Conservation (phyloP, 2,797 vertebrate species). For the Melanotaenia boesemani region DNA sequence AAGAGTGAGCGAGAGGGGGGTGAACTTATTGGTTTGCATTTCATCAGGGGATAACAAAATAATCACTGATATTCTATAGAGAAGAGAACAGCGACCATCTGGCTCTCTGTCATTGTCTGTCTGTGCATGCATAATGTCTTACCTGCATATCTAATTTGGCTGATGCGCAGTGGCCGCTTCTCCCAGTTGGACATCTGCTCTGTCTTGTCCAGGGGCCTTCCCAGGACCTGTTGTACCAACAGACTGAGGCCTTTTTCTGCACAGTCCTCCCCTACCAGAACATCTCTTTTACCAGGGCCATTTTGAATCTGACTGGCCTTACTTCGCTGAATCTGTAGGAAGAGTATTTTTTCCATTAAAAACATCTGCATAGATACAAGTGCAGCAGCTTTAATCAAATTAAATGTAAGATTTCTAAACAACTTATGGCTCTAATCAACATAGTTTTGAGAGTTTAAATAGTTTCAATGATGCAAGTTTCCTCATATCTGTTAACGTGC, state of each 20-base stretch:
- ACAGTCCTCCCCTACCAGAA: constrained; percentile 72
- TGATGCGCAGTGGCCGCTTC: constrained; percentile 85
- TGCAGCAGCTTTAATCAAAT: background rate
- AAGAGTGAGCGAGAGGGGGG: background rate
- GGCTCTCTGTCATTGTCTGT: constrained; percentile 58
- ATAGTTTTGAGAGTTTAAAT: background rate
- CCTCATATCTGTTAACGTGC: background rate
- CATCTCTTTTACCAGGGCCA: constrained; percentile 43
- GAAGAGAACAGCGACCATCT: constrained; percentile 51
- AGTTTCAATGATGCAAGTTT: background rate
- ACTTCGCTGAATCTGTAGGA: constrained; percentile 72
- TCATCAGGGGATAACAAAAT: constrained; percentile 51
- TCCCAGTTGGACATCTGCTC: constrained; percentile 94
- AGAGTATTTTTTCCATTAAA: background rate
- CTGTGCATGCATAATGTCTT: constrained; percentile 42
- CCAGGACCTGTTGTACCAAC: constrained; percentile 87
- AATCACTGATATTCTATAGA: constrained; percentile 46
- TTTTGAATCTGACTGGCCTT: constrained; percentile 30
- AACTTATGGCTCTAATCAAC: background rate
- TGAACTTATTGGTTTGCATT: constrained; percentile 33
- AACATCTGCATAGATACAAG: background rate
- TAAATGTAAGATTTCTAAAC: background rate
- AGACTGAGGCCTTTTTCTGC: constrained; percentile 89
- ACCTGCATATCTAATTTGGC: constrained; percentile 92
- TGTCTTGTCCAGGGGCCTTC: constrained; percentile 88